Evolutionary conservation across 37 sponge, comb jelly and placozoan genomes (phyloP), one percentile per base, ranked within the genome.

Genomic region (Halichondria panicea): DNA sequence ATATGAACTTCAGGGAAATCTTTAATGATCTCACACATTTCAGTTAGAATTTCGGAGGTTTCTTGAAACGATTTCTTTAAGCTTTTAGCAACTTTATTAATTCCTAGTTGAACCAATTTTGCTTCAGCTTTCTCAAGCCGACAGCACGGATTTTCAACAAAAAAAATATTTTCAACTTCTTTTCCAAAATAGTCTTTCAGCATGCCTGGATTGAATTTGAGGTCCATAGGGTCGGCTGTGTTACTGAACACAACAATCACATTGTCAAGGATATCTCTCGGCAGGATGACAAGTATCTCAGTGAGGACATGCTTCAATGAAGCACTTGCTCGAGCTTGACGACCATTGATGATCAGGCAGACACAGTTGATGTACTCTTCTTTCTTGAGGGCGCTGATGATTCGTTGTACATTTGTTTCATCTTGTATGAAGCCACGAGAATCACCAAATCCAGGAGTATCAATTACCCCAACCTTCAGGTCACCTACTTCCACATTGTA

Each of bases 381-480:
- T n/a, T n/a, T n/a, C n/a, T 82, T 52, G 18, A 82, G 56, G 22
- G 30, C 75, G 9, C 54, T 35, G 30, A 82, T 65, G 32, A 82
- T 82, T 61, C 6, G 2, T 54, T 63, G 63, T 9, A 43, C 66
- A 63, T 73, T 27, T 11, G 52, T 50, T 30, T 74, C 55, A 33
- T 82, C 83, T 34, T 61, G 28, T 0, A 74, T 43, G 0, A 82
- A 52, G 32, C 83, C 84, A 3, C 76, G 69, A 3, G 76, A 67
- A 38, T 76, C 70, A 0, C 76, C 76, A 38, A 82, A 82, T 1
- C 82, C 82, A 18, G 82, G 82, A 2, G 74, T 74, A 43, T 82
- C 82, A 19, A 82, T 82, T 0, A 82, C 48, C 45, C 63, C 74
- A n/a, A 82, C 36, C n/a, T 48, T 67, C 37, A 56, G 24, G 0